A percentile compares a stretch with the other conserved stretches of the same genome.
Evolutionary conservation across 2,797 vertebrate species (phyloP).

Genomic region (Chromis chromis): DNA sequence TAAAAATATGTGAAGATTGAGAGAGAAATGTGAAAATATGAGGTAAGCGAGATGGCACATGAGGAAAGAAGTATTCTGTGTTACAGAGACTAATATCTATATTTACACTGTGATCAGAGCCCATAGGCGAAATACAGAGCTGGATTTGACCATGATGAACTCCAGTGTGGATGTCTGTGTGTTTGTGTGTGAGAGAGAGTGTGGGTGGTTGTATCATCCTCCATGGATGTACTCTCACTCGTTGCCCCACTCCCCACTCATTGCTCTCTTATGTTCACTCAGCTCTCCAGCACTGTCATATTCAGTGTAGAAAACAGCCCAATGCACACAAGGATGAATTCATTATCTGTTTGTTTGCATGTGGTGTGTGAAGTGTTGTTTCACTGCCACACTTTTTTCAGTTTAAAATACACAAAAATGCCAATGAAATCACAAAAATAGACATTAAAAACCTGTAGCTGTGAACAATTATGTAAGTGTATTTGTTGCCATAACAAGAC

Average conservation of each 20-base stretch:
- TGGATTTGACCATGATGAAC: constrained; percentile 60
- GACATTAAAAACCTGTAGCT: no score
- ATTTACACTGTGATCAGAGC: constrained; percentile 58
- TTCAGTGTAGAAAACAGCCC: constrained; percentile 1
- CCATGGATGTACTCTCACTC: constrained; percentile 50
- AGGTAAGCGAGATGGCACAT: background rate
- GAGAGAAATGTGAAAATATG: constrained; percentile 3
- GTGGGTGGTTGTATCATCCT: constrained; percentile 72
- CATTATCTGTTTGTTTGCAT: constrained; percentile 6
- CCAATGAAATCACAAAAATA: no score
- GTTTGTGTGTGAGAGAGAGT: constrained; percentile 28
- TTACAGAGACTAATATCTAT: constrained; percentile 48
- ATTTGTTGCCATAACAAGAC: no score
- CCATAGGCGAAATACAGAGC: constrained; percentile 54
- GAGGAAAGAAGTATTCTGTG: constrained; percentile 15
- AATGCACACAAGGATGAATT: background rate
- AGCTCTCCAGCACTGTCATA: constrained; percentile 29
- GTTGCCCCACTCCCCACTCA: constrained; percentile 58
- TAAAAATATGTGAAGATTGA: background rate
- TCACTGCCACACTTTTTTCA: no score
- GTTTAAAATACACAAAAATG: no score
- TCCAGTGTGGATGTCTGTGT: constrained; percentile 38
- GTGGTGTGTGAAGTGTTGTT: background rate
- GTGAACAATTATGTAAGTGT: no score
- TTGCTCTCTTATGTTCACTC: constrained; percentile 44